phyloP scores from a whole-genome alignment of 2,888 invertebrate genomes.

The Fragum whitleyi region DNA sequence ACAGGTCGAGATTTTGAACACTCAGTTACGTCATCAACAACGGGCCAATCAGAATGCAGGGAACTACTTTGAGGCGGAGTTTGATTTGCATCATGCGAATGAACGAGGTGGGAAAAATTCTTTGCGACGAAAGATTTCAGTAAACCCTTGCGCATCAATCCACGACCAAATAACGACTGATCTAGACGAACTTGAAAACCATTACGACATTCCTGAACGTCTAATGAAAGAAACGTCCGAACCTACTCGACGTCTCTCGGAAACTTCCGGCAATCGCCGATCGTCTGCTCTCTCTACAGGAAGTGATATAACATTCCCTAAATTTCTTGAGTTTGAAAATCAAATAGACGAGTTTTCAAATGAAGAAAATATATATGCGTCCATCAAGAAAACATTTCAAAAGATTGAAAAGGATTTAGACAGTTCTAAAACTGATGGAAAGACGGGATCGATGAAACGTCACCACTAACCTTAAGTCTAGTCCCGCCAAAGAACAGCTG shows the following conservation, averaged over 20 bases:
- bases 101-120: not conserved
- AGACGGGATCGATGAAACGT: not conserved
- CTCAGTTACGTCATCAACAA: constrained; percentile 49
- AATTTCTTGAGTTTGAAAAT: constrained; percentile 44
- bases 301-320: constrained; percentile 17
- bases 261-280: constrained; percentile 14
- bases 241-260: not conserved
- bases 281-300: constrained; percentile 2
- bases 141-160: constrained; percentile 1
- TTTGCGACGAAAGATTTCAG: not conserved
- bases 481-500: not conserved
- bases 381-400: constrained; percentile 60
- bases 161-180: constrained; percentile 26
- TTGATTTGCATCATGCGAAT: constrained; percentile 14
- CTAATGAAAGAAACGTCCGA: constrained; percentile 14
- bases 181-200: constrained; percentile 18
- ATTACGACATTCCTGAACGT: constrained; percentile 28
- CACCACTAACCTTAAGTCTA: not conserved
- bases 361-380: constrained; percentile 61
- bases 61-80: constrained; percentile 5
- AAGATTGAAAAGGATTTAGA: constrained; percentile 47
- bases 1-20: constrained; percentile 54
- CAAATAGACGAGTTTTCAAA: constrained; percentile 41
- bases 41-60: not conserved
- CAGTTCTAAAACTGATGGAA: not conserved